Evolutionary conservation across 2,888 invertebrate genomes (phyloP).

Genomic region (Danaus chrysippus): DNA sequence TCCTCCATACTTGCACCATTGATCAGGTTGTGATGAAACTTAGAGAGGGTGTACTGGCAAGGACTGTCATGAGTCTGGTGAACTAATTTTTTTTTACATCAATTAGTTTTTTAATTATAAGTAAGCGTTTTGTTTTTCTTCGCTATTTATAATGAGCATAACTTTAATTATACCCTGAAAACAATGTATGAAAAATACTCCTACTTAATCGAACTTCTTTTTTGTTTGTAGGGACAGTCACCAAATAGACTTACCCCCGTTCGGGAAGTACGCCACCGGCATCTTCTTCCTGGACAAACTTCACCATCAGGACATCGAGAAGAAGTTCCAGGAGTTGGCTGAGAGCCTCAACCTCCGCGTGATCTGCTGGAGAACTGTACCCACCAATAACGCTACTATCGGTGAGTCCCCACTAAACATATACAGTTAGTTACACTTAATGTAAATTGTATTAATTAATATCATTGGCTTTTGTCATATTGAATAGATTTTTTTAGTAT

Average conservation of each 20-base stretch:
- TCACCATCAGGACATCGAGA: constrained; percentile 88
- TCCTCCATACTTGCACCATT: no score
- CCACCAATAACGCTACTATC: constrained; percentile 90
- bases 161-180: not conserved
- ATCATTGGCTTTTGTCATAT: constrained; percentile 14
- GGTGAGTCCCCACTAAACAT: constrained; percentile 70
- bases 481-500: not conserved
- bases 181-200: not conserved
- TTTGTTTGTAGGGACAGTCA: constrained; percentile 82
- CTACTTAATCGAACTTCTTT: not conserved
- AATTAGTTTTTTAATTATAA: no score
- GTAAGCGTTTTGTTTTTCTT: no score
- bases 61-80: no score
- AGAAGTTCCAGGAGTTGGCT: constrained; percentile 89
- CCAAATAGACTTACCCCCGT: constrained; percentile 89
- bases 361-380: constrained; percentile 96
- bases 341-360: constrained; percentile 89
- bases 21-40: no score
- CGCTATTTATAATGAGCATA: no score
- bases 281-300: constrained; percentile 95
- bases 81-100: no score
- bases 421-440: not conserved
- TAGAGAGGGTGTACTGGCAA: no score
- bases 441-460: constrained; percentile 16
- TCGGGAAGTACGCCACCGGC: constrained; percentile 97